These are phyloP conservation scores for Limnodromus scolopaceus DNA, from an alignment of 2,797 vertebrate genomes.

Conservation along the genomic window DNA sequence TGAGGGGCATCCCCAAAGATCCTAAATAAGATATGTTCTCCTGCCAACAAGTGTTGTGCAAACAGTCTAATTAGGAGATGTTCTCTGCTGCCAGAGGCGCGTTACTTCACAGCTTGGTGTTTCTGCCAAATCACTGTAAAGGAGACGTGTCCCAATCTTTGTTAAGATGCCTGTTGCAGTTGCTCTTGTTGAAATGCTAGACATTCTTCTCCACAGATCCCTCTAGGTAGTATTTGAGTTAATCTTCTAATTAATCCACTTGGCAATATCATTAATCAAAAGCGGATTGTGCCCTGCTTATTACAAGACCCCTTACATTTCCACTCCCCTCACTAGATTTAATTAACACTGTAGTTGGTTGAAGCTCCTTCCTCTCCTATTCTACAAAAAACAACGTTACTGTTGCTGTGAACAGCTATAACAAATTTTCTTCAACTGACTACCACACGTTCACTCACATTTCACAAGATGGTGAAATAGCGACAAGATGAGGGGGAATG, in stretches of 20 bases:
- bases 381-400: background rate
- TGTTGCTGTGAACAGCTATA: slow-evolving; percentile 9
- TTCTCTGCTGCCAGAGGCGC: slow-evolving; percentile 1
- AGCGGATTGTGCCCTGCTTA: slow-evolving; percentile 29
- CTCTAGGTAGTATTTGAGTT: slow-evolving; percentile 38
- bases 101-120: background rate
- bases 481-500: too few relatives aligned
- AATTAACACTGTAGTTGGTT: slow-evolving; percentile 37
- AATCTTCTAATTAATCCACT: slow-evolving; percentile 65
- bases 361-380: background rate
- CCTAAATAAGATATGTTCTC: slow-evolving; percentile 1
- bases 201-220: background rate
- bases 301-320: slow-evolving; percentile 28
- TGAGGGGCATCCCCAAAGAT: background rate
- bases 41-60: slow-evolving; percentile 27
- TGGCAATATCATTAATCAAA: slow-evolving; percentile 60
- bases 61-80: slow-evolving; percentile 35
- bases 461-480: background rate
- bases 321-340: slow-evolving; percentile 22
- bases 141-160: background rate
- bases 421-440: background rate
- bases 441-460: background rate
- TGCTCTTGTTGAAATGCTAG: slow-evolving; percentile 23
- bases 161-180: background rate
- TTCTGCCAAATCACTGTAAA: slow-evolving; percentile 24